These are phyloP conservation scores for Aphidius ervi DNA, from an alignment of 1,140 invertebrate genomes.

Conservation along the genomic window DNA sequence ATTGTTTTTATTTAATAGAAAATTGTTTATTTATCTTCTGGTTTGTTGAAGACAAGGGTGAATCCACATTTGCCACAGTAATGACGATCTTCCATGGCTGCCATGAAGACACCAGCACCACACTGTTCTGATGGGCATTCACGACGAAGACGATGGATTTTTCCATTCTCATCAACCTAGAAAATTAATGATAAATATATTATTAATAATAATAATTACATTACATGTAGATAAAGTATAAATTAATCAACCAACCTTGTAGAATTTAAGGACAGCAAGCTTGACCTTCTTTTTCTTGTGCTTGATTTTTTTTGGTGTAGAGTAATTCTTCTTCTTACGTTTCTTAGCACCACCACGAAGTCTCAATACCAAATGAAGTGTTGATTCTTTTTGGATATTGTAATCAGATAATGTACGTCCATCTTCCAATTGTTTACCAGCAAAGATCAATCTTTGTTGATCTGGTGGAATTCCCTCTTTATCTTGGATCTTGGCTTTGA, in stretches of 20 bases:
- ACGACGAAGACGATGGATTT: slow-evolving; percentile 90
- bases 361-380: slow-evolving; percentile 86
- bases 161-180: slow-evolving; percentile 98
- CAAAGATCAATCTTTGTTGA: slow-evolving; percentile 86
- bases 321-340: slow-evolving; percentile 99
- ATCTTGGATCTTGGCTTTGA: slow-evolving; percentile 90
- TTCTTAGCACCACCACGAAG: slow-evolving; percentile 97
- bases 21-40: slow-evolving; percentile 58
- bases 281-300: slow-evolving; percentile 99
- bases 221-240: too few relatives aligned
- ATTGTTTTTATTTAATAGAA: too few relatives aligned
- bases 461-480: slow-evolving; percentile 87
- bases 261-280: slow-evolving; percentile 95
- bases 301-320: slow-evolving; percentile 99
- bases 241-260: slow-evolving; percentile 72
- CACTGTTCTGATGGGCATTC: slow-evolving; percentile 96
- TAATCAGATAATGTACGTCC: slow-evolving; percentile 87
- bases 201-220: too few relatives aligned
- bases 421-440: slow-evolving; percentile 92
- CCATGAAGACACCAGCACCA: slow-evolving; percentile 99
- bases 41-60: slow-evolving; percentile 93
- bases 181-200: slow-evolving; percentile 27
- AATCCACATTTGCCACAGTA: slow-evolving; percentile 98
- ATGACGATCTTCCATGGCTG: slow-evolving; percentile 96
- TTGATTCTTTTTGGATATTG: slow-evolving; percentile 92